Evolutionary conservation across 2,888 invertebrate species (phyloP).

Genomic region (Galeopsomyia nigrocyanea): DNA sequence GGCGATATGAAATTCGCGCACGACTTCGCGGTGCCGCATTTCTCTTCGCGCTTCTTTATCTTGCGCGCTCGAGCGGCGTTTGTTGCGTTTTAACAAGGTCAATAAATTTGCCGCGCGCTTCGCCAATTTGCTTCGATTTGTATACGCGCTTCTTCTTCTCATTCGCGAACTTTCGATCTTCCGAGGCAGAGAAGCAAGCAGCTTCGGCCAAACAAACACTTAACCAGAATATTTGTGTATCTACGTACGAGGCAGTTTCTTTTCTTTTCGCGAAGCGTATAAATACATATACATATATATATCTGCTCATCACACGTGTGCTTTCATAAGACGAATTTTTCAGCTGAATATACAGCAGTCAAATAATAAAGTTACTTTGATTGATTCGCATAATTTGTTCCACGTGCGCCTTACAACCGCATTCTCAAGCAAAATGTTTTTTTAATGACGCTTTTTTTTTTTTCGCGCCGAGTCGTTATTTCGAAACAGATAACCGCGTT

Average conservation of each 20-base stretch:
- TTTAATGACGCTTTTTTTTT: too few species aligned
- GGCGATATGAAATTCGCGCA: neutral
- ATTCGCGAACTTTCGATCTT: slow-evolving; percentile 8
- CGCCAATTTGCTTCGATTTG: neutral
- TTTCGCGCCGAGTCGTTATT: too few species aligned
- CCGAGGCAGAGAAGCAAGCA: neutral
- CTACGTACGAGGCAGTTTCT: neutral
- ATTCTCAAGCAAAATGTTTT: too few species aligned
- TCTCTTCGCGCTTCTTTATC: slow-evolving; percentile 4
- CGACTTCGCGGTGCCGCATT: neutral
- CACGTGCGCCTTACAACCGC: too few species aligned
- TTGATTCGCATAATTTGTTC: too few species aligned
- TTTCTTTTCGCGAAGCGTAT: neutral
- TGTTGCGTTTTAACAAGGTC: slow-evolving; percentile 4
- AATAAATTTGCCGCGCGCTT: neutral
- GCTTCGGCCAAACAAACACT: slow-evolving; percentile 1
- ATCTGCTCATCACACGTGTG: too few species aligned
- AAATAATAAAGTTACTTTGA: too few species aligned
- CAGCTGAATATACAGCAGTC: too few species aligned
- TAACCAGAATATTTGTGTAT: neutral
- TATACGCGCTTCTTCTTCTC: neutral
- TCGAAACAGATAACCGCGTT: too few species aligned
- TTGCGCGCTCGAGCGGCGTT: neutral
- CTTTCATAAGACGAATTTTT: too few species aligned
- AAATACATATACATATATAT: neutral